Base-by-base conservation (phyloP, 2,888 invertebrate species). In the Cetonia aurata region DNA sequence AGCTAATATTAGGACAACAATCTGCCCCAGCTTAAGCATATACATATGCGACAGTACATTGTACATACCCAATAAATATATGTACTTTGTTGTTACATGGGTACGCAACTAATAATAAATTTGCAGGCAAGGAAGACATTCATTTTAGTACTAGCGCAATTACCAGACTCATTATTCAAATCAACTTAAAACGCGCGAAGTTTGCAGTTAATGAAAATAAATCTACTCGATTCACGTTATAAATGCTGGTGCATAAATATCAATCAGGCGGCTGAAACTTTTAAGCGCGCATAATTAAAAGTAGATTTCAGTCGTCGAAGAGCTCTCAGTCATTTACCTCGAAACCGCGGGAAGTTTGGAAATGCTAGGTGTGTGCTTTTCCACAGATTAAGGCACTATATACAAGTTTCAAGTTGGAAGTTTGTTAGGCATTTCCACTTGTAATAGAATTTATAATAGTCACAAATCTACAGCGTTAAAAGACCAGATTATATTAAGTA, bases 221-320 rank as follows among this genome's bases (percentile, higher is more conserved):
- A 41, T 65, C 19, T 15, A 17, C 19, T 8, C 37, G 33, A 41
- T 50, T 65, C 50, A 50, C 41, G 50, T 65, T 50, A 65, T 65
- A 65, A 65, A 65, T 50, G 50, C 50, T 15, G 41, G 37, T 50
- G 50, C 62, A 65, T 65, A 65, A 50, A 65, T 65, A 65, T 65
- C 50, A 65, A 65, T 65, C 62, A 52, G 62, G 41, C 19, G 41
- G 41, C 33, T 50, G 37, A 41, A 50, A 65, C 41, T 65, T 65
- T 65, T 65, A 65, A 50, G 62, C 17, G 6, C 15, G 37, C 37
- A 65, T 65, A 65, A 65, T 65, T 65, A 65, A 65, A 65, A 65
- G 50, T 52, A 46, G 50, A 65, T 50, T 65, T 65, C 19, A 48
- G 15, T 33, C 50, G 37, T 17, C 33, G 50, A 48, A 19, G 33